Percentiles rank a stretch among this genome's conserved stretches.
phyloP scores from a whole-genome alignment of 2,888 invertebrate species.

The Macaria notata region DNA sequence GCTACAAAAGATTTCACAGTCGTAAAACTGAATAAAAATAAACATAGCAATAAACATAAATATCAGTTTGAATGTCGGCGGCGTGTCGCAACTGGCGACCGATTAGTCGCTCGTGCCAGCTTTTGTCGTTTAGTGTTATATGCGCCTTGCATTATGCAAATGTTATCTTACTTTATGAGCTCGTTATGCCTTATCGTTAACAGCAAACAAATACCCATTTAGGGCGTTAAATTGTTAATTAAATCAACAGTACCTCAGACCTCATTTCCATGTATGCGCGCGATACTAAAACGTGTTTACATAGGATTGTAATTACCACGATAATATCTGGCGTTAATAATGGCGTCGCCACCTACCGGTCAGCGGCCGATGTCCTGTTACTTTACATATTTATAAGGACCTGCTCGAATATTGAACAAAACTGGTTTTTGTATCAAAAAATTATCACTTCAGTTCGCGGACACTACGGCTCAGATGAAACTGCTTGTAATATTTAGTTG shows the following conservation, averaged over 20 bases:
- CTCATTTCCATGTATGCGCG: constrained; percentile 55
- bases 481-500: not conserved
- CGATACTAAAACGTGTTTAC: constrained; percentile 54
- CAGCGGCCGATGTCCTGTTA: constrained; percentile 39
- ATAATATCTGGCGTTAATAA: constrained; percentile 53
- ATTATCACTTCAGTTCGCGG: constrained; percentile 8
- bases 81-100: constrained; percentile 11
- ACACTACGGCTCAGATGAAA: not conserved
- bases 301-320: constrained; percentile 59
- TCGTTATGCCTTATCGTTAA: constrained; percentile 64
- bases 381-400: constrained; percentile 38
- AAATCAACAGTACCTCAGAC: constrained; percentile 52
- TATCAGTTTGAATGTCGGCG: constrained; percentile 19
- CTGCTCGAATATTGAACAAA: constrained; percentile 42
- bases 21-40: constrained; percentile 20
- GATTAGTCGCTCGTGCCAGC: constrained; percentile 14
- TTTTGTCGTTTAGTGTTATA: constrained; percentile 18
- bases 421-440: constrained; percentile 40
- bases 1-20: constrained; percentile 20
- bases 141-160: constrained; percentile 48
- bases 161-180: constrained; percentile 49
- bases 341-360: constrained; percentile 36
- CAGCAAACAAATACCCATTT: constrained; percentile 72
- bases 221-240: constrained; percentile 70
- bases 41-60: constrained; percentile 25